These are phyloP conservation scores for Coenonympha arcania DNA, from an alignment of 2,888 invertebrate genomes.

Conservation along the genomic window DNA sequence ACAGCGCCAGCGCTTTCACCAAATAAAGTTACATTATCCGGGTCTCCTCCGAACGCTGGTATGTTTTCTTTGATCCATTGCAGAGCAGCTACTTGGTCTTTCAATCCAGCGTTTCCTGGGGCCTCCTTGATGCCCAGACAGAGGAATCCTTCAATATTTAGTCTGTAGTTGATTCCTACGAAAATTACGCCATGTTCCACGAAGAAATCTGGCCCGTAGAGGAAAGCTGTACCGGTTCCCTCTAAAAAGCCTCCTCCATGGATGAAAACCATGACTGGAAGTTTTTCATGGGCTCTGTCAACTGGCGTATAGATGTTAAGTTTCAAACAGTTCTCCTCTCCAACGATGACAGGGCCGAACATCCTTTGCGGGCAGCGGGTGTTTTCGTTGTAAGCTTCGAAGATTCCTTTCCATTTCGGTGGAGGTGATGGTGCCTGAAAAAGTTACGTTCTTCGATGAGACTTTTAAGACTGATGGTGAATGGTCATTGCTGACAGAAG, in stretches of 20 bases:
- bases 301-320: slow-evolving; percentile 57
- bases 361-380: slow-evolving; percentile 49
- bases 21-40: slow-evolving; percentile 58
- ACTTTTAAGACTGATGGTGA: too few relatives aligned
- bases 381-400: slow-evolving; percentile 58
- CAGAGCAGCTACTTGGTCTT: slow-evolving; percentile 65
- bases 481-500: too few relatives aligned
- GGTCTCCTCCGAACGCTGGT: slow-evolving; percentile 56
- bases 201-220: slow-evolving; percentile 76
- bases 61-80: slow-evolving; percentile 61
- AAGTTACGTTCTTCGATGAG: too few relatives aligned
- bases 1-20: slow-evolving; percentile 67
- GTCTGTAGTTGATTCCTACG: slow-evolving; percentile 76
- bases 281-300: slow-evolving; percentile 30
- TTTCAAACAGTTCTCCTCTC: slow-evolving; percentile 56
- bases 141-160: slow-evolving; percentile 76
- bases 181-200: slow-evolving; percentile 74
- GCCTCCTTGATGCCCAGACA: slow-evolving; percentile 76
- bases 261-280: slow-evolving; percentile 77
- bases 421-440: slow-evolving; percentile 64
- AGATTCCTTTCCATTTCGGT: slow-evolving; percentile 55
- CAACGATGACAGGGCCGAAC: slow-evolving; percentile 41
- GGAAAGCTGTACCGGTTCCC: slow-evolving; percentile 73
- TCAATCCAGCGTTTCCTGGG: slow-evolving; percentile 78
- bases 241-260: slow-evolving; percentile 77